Conservation (phyloP, 1,140 invertebrate genomes). For the Brachionus calyciflorus region DNA sequence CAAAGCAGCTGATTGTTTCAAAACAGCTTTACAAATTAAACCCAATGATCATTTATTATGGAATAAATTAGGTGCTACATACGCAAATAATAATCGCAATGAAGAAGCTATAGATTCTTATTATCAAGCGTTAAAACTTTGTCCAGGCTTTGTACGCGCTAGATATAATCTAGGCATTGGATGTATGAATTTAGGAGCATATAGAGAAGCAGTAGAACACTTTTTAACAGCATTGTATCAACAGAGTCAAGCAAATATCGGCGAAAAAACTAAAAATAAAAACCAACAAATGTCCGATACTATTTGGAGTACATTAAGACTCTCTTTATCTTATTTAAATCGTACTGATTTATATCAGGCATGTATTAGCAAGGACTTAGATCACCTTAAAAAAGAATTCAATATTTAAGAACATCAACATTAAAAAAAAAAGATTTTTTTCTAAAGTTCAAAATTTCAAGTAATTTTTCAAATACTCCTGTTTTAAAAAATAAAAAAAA, state of each 20-base stretch:
- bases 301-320: conserved; percentile 88
- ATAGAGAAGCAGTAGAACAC: conserved; percentile 91
- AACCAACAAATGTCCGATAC: conserved; percentile 74
- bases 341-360: conserved; percentile 73
- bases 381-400: conserved; percentile 60
- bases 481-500: no score
- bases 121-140: conserved; percentile 79
- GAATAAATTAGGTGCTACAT: conserved; percentile 92
- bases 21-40: conserved; percentile 76
- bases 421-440: conserved; percentile 61
- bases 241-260: conserved; percentile 69
- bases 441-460: conserved; percentile 41
- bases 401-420: conserved; percentile 66
- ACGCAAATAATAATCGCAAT: conserved; percentile 88
- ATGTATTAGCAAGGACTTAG: conserved; percentile 69
- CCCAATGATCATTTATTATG: conserved; percentile 86
- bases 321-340: conserved; percentile 81
- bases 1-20: conserved; percentile 93
- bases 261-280: conserved; percentile 65
- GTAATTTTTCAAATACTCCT: conserved; percentile 46
- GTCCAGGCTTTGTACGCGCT: conserved; percentile 91
- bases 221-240: conserved; percentile 83
- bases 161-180: conserved; percentile 96
- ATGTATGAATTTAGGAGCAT: conserved; percentile 90
- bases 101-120: conserved; percentile 95